Conservation (phyloP, 1,140 invertebrate species). For the Leptinotarsa texana region DNA sequence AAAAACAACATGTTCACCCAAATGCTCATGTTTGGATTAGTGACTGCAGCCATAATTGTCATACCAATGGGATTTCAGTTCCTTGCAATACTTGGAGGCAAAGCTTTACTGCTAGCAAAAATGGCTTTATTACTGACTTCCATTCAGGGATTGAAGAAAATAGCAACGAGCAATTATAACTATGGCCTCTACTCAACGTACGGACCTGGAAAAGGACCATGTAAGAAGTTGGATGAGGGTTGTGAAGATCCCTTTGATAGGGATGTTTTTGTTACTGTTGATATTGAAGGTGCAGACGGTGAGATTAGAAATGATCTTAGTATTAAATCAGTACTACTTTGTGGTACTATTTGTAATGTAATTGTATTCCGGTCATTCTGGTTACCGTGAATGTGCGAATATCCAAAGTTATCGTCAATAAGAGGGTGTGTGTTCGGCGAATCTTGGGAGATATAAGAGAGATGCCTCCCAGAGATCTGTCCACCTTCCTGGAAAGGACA, state of each 20-base stretch:
- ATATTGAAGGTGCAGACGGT: constrained; percentile 22
- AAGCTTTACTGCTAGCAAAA: constrained; percentile 74
- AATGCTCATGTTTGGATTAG: constrained; percentile 73
- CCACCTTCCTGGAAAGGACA: no score
- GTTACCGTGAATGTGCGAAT: no score
- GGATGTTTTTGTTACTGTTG: constrained; percentile 24
- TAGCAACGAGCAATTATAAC: constrained; percentile 52
- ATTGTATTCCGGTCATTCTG: no score
- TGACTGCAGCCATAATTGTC: constrained; percentile 70
- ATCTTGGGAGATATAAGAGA: no score
- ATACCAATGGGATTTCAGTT: constrained; percentile 79
- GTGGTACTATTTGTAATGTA: no score
- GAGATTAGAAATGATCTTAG: neutral
- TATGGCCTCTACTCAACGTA: constrained; percentile 50
- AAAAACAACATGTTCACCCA: constrained; percentile 60
- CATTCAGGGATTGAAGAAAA: constrained; percentile 72
- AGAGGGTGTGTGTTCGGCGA: no score
- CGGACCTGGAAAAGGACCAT: constrained; percentile 28
- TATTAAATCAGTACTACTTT: neutral
- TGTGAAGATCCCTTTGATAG: constrained; percentile 10
- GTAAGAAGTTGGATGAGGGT: constrained; percentile 32
- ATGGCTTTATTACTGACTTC: constrained; percentile 76
- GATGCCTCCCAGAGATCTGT: no score
- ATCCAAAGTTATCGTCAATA: no score
- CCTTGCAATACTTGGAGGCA: constrained; percentile 74